Evolutionary conservation across 2,888 invertebrate species (phyloP), one percentile per base, ranked within the genome.

Genomic region (Dynastes maya): DNA sequence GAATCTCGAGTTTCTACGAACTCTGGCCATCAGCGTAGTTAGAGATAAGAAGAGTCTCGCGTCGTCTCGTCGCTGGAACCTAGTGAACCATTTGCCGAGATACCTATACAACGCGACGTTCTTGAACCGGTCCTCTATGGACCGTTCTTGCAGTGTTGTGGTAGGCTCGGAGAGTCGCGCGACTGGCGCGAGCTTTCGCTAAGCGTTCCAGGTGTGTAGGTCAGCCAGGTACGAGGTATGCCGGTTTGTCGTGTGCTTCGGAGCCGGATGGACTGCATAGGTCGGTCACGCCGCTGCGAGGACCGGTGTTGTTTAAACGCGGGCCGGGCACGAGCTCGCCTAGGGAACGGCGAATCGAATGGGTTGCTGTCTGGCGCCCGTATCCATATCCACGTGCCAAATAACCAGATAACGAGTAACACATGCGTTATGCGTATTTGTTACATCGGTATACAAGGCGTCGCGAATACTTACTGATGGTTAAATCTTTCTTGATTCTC

Each of bases 321-420:
- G 63, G 27, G 29, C 29, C 13, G 63, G 11, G 29, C 63, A 63
- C 63, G 63, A 63, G 63, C 32, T 63, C 22, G 16, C 6, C 29
- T 13, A 63, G 11, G 22, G 22, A 61, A 61, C 61, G 61, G 61
- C 22, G 22, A 29, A 63, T 72, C 16, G 45, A 40, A 40, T 40
- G 55, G 71, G 55, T 68, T 37, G 58, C 58, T 58, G 58, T 58
- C 58, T 72, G 75, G 70, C 72, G 78, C 78, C 78, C 78, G 78
- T 76, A 78, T 78, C 68, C 55, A 58, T 78, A 75, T 78, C 72
- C 78, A 78, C 78, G 78, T 78, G 78, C 78, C 78, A 78, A 78
- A 78, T 78, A 68, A 64, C 78, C 64, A 68, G 78, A 78, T 75
- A 76, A 68, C 70, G 49, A 58, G 40, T 45, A 45, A 45, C 40